Conservation (phyloP, 2,888 invertebrate genomes). For the Argynnis bischoffii region DNA sequence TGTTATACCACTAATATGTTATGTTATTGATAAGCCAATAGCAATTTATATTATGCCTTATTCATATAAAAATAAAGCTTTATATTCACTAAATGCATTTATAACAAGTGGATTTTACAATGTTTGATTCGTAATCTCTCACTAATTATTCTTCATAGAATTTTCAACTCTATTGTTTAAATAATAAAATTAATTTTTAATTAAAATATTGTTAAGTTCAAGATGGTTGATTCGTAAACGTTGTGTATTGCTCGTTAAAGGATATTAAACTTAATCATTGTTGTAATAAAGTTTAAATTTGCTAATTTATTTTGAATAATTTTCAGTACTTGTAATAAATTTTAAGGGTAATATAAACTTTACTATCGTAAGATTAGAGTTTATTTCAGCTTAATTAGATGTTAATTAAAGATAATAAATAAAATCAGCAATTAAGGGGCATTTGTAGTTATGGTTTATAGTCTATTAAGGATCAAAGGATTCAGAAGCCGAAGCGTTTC, state of each 20-base stretch:
- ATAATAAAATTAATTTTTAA: background rate
- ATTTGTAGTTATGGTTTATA: constrained; percentile 36
- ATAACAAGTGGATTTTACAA: constrained; percentile 36
- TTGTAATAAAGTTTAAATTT: constrained; percentile 4
- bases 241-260: background rate
- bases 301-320: background rate
- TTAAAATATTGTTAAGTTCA: background rate
- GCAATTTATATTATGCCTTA: constrained; percentile 38
- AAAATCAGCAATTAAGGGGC: constrained; percentile 38
- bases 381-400: constrained; percentile 8
- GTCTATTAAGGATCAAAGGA: constrained; percentile 42
- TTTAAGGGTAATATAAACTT: constrained; percentile 3
- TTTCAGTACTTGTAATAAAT: background rate
- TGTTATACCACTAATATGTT: constrained; percentile 58
- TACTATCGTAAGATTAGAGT: background rate
- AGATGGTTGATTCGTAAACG: too few species aligned
- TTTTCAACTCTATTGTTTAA: background rate
- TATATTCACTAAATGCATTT: constrained; percentile 28
- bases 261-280: constrained; percentile 17
- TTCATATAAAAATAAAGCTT: background rate
- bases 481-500: constrained; percentile 40
- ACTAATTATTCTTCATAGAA: constrained; percentile 1
- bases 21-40: constrained; percentile 53
- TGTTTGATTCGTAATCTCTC: constrained; percentile 8
- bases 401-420: constrained; percentile 44